These are phyloP conservation scores for Ochropleura plecta DNA, from an alignment of 2,888 invertebrate genomes.

Conservation along the genomic window DNA sequence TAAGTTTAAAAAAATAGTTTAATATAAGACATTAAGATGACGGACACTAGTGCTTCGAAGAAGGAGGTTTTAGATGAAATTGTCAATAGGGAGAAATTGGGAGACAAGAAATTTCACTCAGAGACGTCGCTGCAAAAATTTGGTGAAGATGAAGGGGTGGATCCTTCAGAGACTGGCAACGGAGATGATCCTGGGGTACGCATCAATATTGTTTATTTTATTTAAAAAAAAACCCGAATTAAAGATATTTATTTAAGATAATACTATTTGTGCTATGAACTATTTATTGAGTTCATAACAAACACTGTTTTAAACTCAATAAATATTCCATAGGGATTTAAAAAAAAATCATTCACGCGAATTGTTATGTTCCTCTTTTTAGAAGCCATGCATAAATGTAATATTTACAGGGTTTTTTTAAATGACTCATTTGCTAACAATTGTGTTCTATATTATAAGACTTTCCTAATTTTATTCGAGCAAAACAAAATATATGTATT, in stretches of 20 bases:
- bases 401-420: not conserved
- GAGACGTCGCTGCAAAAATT: constrained; percentile 84
- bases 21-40: constrained; percentile 71
- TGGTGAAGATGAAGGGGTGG: constrained; percentile 76
- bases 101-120: constrained; percentile 86
- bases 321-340: not conserved
- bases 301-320: not conserved
- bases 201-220: constrained; percentile 28
- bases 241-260: not conserved
- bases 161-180: constrained; percentile 58
- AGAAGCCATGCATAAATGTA: not conserved
- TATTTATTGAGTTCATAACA: not conserved
- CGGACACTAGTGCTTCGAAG: constrained; percentile 70
- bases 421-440: not conserved
- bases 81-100: constrained; percentile 79
- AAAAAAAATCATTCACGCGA: not conserved
- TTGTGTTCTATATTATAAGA: not conserved
- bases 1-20: not conserved
- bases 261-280: no score
- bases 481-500: no score
- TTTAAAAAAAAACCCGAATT: not conserved
- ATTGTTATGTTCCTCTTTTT: not conserved
- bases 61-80: constrained; percentile 81
- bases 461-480: not conserved
- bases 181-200: constrained; percentile 82